These are phyloP conservation scores for Stichopus chloronotus DNA, from an alignment of 35 echinoderm and acorn worm genomes.

Conservation along the genomic window DNA sequence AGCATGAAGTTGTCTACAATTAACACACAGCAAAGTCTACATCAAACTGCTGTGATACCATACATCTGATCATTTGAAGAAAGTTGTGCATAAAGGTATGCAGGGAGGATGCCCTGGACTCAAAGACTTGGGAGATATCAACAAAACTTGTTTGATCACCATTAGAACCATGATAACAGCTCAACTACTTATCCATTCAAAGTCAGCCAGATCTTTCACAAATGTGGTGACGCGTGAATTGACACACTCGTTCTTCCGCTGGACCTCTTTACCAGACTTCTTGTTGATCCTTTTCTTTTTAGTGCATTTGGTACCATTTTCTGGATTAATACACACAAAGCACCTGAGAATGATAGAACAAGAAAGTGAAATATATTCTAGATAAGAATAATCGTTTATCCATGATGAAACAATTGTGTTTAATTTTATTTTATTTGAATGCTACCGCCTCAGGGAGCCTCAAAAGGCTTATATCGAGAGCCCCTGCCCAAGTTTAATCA, in stretches of 20 bases:
- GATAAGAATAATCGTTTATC: background rate
- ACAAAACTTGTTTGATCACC: background rate
- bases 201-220: background rate
- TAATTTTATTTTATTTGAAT: conserved; percentile 7
- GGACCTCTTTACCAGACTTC: conserved; percentile 21
- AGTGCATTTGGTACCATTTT: conserved; percentile 1
- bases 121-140: background rate
- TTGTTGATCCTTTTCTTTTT: conserved; percentile 1
- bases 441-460: background rate
- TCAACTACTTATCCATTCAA: conserved; percentile 16
- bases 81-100: background rate
- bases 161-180: background rate
- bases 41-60: background rate
- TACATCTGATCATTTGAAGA: background rate
- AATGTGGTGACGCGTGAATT: conserved; percentile 1
- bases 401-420: background rate
- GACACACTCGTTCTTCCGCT: conserved; percentile 1
- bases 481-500: background rate
- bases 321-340: conserved; percentile 27
- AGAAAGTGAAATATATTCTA: background rate
- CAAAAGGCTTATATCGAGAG: background rate
- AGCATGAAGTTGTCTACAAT: background rate
- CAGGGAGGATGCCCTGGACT: conserved; percentile 13
- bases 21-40: background rate
- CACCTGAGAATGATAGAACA: background rate